Conservation (phyloP, 2,797 vertebrate genomes). For the Catostomus latipinnis region DNA sequence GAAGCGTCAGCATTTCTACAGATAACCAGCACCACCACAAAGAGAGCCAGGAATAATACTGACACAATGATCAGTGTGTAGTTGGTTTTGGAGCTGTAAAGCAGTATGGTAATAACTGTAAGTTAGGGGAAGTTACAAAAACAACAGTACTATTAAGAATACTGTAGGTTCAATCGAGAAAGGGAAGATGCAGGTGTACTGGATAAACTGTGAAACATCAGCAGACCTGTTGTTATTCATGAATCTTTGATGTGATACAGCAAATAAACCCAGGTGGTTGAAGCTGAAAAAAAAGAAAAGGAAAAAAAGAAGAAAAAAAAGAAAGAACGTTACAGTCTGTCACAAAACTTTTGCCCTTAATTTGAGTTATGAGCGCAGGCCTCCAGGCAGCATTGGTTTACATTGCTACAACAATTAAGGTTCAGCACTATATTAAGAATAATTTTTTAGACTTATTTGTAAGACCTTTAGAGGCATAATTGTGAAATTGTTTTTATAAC, state of each 20-base stretch:
- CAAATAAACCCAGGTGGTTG: slow-evolving; percentile 69
- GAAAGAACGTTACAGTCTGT: too few relatives aligned
- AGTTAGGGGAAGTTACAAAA: neutral
- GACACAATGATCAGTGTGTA: slow-evolving; percentile 68
- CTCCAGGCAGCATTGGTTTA: neutral
- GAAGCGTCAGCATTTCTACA: slow-evolving; percentile 65
- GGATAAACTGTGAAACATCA: slow-evolving; percentile 67
- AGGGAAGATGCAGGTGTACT: slow-evolving; percentile 63
- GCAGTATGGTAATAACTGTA: slow-evolving; percentile 6
- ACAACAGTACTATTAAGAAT: neutral
- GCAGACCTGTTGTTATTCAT: slow-evolving; percentile 61
- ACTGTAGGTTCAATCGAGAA: neutral
- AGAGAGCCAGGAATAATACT: slow-evolving; percentile 67
- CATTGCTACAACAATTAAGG: neutral
- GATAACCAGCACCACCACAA: slow-evolving; percentile 58
- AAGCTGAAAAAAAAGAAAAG: slow-evolving; percentile 71
- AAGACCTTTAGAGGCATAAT: neutral
- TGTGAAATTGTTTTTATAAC: neutral
- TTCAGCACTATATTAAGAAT: neutral
- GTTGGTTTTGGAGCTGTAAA: slow-evolving; percentile 69
- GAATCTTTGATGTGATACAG: slow-evolving; percentile 70
- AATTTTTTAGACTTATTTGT: neutral
- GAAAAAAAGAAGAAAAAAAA: too few relatives aligned
- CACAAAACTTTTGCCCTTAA: neutral
- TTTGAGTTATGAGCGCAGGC: neutral